phyloP scores from a whole-genome alignment of 2,888 invertebrate genomes.

The Noctua janthe region DNA sequence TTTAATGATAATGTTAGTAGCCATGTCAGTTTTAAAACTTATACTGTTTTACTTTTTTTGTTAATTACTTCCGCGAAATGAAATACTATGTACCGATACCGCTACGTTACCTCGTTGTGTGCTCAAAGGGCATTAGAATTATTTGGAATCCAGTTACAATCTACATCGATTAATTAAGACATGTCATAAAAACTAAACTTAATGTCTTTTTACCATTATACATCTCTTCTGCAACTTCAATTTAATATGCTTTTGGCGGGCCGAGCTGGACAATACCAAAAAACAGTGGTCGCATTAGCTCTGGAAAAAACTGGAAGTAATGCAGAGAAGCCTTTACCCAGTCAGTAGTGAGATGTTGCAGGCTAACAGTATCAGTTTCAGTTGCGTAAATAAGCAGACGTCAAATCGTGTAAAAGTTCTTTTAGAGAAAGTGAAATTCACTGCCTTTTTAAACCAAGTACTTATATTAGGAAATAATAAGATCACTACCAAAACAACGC shows the following conservation, averaged over 20 bases:
- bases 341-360: background rate
- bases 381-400: background rate
- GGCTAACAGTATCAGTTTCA: background rate
- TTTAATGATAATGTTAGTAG: no score
- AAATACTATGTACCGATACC: background rate
- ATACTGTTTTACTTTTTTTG: background rate
- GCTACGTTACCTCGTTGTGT: background rate
- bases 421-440: background rate
- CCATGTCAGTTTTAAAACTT: no score
- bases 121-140: background rate
- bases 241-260: background rate
- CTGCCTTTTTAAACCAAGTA: background rate
- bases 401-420: background rate
- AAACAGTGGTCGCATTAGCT: background rate
- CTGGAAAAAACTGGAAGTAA: background rate
- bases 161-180: background rate
- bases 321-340: background rate
- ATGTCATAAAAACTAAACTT: background rate
- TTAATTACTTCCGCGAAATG: background rate
- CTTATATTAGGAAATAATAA: background rate
- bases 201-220: background rate
- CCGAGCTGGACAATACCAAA: background rate
- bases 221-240: background rate
- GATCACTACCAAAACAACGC: slow-evolving; percentile 8
- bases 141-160: background rate